Evolutionary conservation across 2,888 invertebrate species (phyloP).

Genomic region (Cinara cedri): DNA sequence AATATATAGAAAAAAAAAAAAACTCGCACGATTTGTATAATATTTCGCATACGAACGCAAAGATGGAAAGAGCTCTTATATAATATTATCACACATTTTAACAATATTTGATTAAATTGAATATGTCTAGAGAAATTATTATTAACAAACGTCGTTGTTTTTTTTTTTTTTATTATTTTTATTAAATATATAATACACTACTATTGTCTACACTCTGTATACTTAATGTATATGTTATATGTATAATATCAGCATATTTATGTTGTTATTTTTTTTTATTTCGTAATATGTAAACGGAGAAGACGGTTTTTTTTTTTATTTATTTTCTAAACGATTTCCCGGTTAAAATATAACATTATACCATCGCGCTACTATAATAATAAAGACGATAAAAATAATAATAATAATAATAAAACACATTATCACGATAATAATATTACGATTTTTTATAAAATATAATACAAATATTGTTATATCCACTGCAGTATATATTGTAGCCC

Average conservation of each 20-base stretch:
- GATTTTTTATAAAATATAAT: conserved; percentile 6
- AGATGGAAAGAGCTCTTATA: not conserved
- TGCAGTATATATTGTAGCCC: not conserved
- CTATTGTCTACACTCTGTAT: too few relatives aligned
- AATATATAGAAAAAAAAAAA: not conserved
- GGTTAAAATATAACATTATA: too few relatives aligned
- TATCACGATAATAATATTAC: not conserved
- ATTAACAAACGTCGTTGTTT: not conserved
- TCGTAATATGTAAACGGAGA: not conserved
- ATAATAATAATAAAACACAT: not conserved
- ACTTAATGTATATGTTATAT: too few relatives aligned
- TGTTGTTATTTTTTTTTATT: not conserved
- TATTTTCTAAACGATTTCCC: not conserved
- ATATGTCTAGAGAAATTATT: too few relatives aligned
- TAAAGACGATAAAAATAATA: too few relatives aligned
- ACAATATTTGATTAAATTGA: not conserved
- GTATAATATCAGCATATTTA: not conserved
- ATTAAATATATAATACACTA: not conserved
- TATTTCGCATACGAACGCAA: not conserved
- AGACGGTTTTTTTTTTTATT: not conserved
- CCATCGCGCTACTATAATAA: too few relatives aligned
- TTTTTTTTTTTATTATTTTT: too few relatives aligned
- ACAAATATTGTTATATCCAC: not conserved
- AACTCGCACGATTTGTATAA: not conserved
- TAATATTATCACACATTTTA: too few relatives aligned